phyloP scores from a whole-genome alignment of 2,797 vertebrate species.

The Malurus leucopterus region DNA sequence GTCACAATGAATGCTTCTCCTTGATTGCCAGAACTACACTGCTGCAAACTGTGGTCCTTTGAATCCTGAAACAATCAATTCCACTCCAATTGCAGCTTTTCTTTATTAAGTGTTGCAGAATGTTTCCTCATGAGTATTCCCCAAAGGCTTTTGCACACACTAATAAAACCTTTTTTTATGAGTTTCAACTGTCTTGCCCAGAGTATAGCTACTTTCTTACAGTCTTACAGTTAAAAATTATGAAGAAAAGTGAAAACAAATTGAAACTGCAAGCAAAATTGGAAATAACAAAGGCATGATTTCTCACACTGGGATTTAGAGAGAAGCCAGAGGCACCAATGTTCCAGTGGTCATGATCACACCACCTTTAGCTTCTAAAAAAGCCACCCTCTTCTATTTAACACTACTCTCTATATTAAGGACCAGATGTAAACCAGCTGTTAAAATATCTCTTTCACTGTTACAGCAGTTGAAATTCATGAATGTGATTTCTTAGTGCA shows the following conservation, averaged over 20 bases:
- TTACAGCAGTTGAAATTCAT: not conserved
- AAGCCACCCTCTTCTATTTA: not conserved
- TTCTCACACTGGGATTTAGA: not conserved
- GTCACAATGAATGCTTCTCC: not conserved
- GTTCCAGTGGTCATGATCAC: not conserved
- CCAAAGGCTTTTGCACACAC: not conserved
- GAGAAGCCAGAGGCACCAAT: not conserved
- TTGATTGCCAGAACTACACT: not conserved
- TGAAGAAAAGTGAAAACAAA: not conserved
- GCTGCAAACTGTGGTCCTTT: not conserved
- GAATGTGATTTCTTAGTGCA: not conserved
- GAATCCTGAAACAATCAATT: not conserved
- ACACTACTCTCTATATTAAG: not conserved
- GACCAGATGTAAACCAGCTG: not conserved
- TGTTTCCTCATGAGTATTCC: not conserved
- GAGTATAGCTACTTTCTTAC: not conserved
- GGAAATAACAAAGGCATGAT: not conserved
- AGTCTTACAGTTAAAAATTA: not conserved
- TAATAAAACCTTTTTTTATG: not conserved
- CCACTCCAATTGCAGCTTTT: not conserved
- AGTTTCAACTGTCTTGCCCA: not conserved
- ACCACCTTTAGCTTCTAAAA: not conserved
- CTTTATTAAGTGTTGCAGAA: not conserved
- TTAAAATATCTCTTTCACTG: not conserved
- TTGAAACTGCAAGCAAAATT: not conserved